Percentiles rank a stretch among this genome's conserved stretches.
Conservation (phyloP, 2,888 invertebrate species). For the Chouioia cunea region DNA sequence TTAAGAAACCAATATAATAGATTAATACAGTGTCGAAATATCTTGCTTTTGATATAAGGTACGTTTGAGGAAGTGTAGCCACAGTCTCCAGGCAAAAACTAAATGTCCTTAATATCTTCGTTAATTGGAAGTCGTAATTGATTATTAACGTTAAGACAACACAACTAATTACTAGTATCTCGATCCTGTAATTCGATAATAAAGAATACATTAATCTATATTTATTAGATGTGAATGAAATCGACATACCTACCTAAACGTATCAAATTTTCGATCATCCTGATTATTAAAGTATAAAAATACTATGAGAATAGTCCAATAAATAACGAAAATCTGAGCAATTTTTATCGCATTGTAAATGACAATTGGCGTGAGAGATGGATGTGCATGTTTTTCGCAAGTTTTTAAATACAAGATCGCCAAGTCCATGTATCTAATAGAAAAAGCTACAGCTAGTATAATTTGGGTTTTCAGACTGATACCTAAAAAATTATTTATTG, state of each 20-base stretch:
- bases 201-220: not conserved
- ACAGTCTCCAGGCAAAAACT: slow-evolving; percentile 25
- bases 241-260: slow-evolving; percentile 19
- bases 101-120: slow-evolving; percentile 14
- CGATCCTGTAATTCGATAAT: slow-evolving; percentile 11
- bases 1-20: slow-evolving; percentile 7
- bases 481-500: slow-evolving; percentile 13
- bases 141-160: slow-evolving; percentile 14
- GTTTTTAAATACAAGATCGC: not conserved
- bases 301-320: slow-evolving; percentile 12
- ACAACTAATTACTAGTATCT: not conserved
- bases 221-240: too few species aligned
- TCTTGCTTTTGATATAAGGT: slow-evolving; percentile 10
- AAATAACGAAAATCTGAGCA: slow-evolving; percentile 5
- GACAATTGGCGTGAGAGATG: not conserved
- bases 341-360: slow-evolving; percentile 16
- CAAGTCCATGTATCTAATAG: slow-evolving; percentile 22
- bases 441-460: slow-evolving; percentile 7
- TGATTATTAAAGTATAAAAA: slow-evolving; percentile 1
- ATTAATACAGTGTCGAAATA: slow-evolving; percentile 13
- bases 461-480: slow-evolving; percentile 29
- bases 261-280: slow-evolving; percentile 9
- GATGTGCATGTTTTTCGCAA: not conserved
- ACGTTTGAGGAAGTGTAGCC: slow-evolving; percentile 27
- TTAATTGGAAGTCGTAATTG: slow-evolving; percentile 10